phyloP scores from a whole-genome alignment of 2,797 vertebrate species.

The Acipenser oxyrinchus region DNA sequence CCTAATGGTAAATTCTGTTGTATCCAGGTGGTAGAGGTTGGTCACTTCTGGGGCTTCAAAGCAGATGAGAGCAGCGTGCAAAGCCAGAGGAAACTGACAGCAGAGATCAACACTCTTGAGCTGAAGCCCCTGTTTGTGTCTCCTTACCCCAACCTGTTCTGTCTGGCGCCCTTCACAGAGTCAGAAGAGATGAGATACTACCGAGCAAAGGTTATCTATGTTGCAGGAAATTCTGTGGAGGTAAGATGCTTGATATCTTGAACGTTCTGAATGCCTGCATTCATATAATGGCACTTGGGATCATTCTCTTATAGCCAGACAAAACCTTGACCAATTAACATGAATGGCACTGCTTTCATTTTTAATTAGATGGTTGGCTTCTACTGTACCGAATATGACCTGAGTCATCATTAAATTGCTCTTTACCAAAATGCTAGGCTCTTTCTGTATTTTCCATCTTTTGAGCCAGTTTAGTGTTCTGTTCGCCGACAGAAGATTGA shows the following conservation, averaged over 20 bases:
- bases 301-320: too few relatives aligned
- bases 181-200: conserved; percentile 56
- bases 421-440: too few relatives aligned
- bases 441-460: neutral
- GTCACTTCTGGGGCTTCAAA: conserved; percentile 88
- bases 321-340: too few relatives aligned
- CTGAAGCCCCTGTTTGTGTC: conserved; percentile 55
- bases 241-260: conserved; percentile 37
- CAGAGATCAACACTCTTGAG: conserved; percentile 53
- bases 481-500: neutral
- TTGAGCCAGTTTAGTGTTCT: neutral
- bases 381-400: too few relatives aligned
- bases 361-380: too few relatives aligned
- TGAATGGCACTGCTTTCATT: too few relatives aligned
- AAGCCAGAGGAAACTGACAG: conserved; percentile 56
- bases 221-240: conserved; percentile 66
- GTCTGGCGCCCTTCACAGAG: conserved; percentile 75
- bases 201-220: conserved; percentile 72
- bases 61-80: conserved; percentile 61
- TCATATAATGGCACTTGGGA: too few relatives aligned
- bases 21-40: conserved; percentile 81
- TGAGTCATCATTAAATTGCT: too few relatives aligned
- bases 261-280: too few relatives aligned
- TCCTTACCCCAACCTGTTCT: conserved; percentile 73
- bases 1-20: neutral